A percentile compares a stretch with the other conserved stretches of the same genome.
These are phyloP conservation scores for Axis porcinus DNA, from an alignment of 2,113 vertebrate genomes.

Conservation along the genomic window DNA sequence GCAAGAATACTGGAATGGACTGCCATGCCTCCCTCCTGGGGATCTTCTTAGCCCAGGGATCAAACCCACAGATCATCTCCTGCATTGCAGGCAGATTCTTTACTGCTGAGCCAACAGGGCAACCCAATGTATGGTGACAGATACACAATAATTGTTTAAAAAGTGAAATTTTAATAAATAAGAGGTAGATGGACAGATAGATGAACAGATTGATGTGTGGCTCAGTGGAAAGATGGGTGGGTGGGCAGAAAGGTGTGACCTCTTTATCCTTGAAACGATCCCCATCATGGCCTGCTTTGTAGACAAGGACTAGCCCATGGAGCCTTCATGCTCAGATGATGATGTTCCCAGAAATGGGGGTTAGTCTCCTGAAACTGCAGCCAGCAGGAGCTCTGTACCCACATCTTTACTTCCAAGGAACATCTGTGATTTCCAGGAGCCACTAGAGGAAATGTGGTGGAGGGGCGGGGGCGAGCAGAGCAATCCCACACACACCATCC, in stretches of 20 bases:
- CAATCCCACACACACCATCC: accelerated
- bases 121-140: not conserved
- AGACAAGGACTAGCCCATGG: not conserved
- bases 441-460: not conserved
- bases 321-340: not conserved
- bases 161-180: not conserved
- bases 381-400: not conserved
- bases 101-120: not conserved
- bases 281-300: not conserved
- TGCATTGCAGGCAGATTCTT: not conserved
- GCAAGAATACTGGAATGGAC: not conserved
- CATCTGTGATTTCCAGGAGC: not conserved
- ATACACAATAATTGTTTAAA: not conserved
- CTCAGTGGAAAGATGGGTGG: not conserved
- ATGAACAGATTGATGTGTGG: too few relatives aligned
- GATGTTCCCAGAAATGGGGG: not conserved
- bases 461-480: not conserved
- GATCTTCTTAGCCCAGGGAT: not conserved
- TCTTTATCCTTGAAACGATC: not conserved
- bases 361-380: not conserved
- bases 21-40: not conserved
- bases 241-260: not conserved
- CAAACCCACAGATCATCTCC: not conserved
- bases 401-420: not conserved
- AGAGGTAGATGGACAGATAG: not conserved